phyloP scores from a whole-genome alignment of 1,140 invertebrate genomes.

The Caenorhabditis remanei region DNA sequence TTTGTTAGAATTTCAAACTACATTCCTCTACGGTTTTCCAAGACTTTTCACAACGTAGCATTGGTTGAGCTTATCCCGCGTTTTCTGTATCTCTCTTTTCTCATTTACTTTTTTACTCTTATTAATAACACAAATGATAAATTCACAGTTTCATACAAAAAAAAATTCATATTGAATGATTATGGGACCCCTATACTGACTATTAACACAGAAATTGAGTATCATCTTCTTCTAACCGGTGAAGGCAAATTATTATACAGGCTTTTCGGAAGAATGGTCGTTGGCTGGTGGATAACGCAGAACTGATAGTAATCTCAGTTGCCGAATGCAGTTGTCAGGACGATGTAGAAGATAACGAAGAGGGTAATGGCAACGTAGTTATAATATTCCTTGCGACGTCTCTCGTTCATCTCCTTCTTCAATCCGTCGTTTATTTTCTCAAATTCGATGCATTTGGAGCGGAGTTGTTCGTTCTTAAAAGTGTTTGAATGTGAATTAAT shows the following conservation, averaged over 20 bases:
- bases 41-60: background rate
- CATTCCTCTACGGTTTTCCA: background rate
- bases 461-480: conserved; percentile 39
- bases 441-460: background rate
- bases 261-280: background rate
- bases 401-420: conserved; percentile 3
- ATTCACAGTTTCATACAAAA: too few relatives aligned
- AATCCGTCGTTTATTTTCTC: background rate
- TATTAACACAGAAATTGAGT: background rate
- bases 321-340: conserved; percentile 8
- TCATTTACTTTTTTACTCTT: background rate
- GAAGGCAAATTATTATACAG: background rate
- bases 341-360: conserved; percentile 38
- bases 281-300: background rate
- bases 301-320: conserved; percentile 9
- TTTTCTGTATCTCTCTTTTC: background rate
- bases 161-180: too few relatives aligned
- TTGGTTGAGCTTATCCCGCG: background rate
- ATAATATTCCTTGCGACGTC: conserved; percentile 22
- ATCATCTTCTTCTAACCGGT: conserved; percentile 32
- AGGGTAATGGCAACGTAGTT: conserved; percentile 20
- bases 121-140: too few relatives aligned
- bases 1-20: background rate
- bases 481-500: background rate
- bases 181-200: too few relatives aligned